phyloP scores from a whole-genome alignment of 2,113 vertebrate species.

The Gila orcuttii region DNA sequence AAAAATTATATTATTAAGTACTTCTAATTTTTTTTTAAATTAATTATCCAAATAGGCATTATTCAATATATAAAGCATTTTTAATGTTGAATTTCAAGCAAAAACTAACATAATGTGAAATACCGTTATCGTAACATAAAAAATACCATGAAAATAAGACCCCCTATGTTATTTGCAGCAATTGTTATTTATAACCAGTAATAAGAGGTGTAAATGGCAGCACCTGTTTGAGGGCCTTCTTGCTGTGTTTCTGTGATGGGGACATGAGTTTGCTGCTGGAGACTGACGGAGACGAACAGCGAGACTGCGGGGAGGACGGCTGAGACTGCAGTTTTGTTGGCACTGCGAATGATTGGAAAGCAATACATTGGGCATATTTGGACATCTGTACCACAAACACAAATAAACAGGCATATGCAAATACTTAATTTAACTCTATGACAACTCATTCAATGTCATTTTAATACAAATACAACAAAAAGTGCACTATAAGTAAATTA shows the following conservation, averaged over 20 bases:
- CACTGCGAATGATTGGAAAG: conserved; percentile 73
- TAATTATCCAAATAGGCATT: neutral
- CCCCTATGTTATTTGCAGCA: neutral
- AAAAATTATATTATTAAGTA: no score
- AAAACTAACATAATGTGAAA: no score
- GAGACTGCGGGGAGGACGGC: conserved; percentile 88
- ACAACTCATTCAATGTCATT: conserved; percentile 13
- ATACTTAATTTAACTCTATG: conserved; percentile 2
- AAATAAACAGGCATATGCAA: neutral
- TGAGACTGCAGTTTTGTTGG: conserved; percentile 87
- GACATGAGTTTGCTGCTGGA: conserved; percentile 90
- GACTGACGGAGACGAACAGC: conserved; percentile 89
- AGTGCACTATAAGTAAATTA: neutral
- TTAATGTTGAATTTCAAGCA: no score
- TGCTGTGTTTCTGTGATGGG: conserved; percentile 97
- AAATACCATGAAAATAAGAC: neutral
- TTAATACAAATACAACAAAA: neutral
- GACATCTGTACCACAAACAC: conserved; percentile 57
- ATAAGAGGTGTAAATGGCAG: neutral
- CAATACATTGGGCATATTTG: neutral
- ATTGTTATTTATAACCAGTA: neutral
- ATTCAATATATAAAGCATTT: no score
- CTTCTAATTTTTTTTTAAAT: neutral
- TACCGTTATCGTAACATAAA: neutral
- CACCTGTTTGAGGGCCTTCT: conserved; percentile 98